Base-by-base conservation (phyloP, 2,888 invertebrate genomes). In the Cryptosula pallasiana region DNA sequence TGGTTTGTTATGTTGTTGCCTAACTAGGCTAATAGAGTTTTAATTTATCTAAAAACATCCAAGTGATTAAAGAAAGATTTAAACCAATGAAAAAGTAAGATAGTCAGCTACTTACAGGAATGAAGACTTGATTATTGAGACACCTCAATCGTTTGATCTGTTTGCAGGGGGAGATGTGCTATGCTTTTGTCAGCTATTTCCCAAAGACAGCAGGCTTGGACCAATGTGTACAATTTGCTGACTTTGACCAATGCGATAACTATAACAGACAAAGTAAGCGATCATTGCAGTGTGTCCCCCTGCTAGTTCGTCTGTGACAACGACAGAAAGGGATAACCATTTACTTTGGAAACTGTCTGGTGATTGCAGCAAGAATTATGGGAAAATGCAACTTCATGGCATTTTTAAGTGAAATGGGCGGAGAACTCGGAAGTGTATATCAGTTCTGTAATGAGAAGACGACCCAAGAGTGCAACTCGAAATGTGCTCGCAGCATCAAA, bases 151-250 rank as follows among this genome's bases (percentile, higher is more conserved):
- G n/a, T 45, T 45, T 13, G 9, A 45, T 45, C 16, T 20, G 16
- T 13, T 55, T 32, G 69, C 29, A 36, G 72, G 36, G 77, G 27
- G 80, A 80, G 72, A 80, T 80, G 80, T 80, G 80, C 71, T 80
- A 79, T 58, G 79, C 79, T 3, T 80, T 80, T 72, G 73, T 80
- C 34, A 75, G 78, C 32, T 80, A 80, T 71, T 80, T 73, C 69
- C 80, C 80, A 0, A 71, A 72, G 20, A 74, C 78, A n/a, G 29
- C 69, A 1, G 74, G 75, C 20, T 78, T 80, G 72, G 77, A 78
- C 55, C 80, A 80, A 71, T 80, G 80, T 72, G 72, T 79, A 5
- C 57, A 71, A 13, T 57, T 9, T 23, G 20, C 36, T 2, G 29
- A 34, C 29, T 70, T 36, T 32, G 70, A 70, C 36, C 70, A 70